Base-by-base conservation (phyloP, 1,140 invertebrate genomes). In the Eubasilissa regina region DNA sequence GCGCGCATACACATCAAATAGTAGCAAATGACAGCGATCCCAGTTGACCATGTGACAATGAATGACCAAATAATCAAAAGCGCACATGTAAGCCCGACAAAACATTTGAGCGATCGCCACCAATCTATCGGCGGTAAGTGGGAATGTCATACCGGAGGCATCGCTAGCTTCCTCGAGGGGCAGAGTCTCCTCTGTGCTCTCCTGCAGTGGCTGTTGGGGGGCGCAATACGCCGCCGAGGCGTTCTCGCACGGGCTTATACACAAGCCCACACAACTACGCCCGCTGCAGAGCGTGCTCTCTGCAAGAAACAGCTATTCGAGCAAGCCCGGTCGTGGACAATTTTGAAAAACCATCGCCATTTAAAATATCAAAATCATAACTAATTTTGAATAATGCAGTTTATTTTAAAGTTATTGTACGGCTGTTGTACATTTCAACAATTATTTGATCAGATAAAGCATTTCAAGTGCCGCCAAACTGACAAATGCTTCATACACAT, bases 211-310 rank as follows among this genome's bases (percentile, higher is more conserved):
- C 48, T 85, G 85, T 80, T 86, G 86, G 83, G 87, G 85, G 81
- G 87, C 83, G 81, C 86, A 87, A 85, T 86, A 85, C 68, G 87
- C 86, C 79, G 84, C 86, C 25, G 86, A 85, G 13, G 85, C 81
- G 80, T 87, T 87, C 82, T 86, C 87, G 84, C 88, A 89, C 82
- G 87, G 87, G 79, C 84, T 86, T 79, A 89, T 88, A 85, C 88
- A 89, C 84, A 87, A 86, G 84, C 87, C 87, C 80, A 88, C 85
- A 85, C 88, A 89, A 83, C 79, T 81, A 81, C 77, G 79, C 47
- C 79, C 79, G 60, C 77, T 79, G 66, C 81, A 83, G 53, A 74
- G 62, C 66, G 77, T 79, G 72, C 77, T 83, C 76, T 83, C 81
- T 83, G 81, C 73, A 83, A 81, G 25, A 81, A 56, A 78, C 64